Evolutionary conservation across 2,113 vertebrate genomes (phyloP).

Genomic region (Mesembrinibis cayennensis): DNA sequence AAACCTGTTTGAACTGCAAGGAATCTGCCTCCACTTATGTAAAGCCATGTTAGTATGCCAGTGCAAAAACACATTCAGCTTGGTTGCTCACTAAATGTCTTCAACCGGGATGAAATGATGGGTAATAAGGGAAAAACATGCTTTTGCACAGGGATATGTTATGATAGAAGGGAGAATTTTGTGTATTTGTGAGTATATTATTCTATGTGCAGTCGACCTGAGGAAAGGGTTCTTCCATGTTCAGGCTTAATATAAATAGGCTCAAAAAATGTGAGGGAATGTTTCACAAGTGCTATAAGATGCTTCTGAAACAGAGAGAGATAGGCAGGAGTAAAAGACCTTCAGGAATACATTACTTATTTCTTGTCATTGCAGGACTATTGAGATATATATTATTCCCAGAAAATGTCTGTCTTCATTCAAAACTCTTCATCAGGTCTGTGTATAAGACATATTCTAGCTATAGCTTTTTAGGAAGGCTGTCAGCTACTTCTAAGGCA

Average conservation of each 20-base stretch:
- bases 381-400: neutral
- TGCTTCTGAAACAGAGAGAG: neutral
- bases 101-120: conserved; percentile 19
- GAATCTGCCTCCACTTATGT: conserved; percentile 10
- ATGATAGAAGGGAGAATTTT: neutral
- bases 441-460: too few relatives aligned
- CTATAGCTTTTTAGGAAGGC: neutral
- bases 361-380: neutral
- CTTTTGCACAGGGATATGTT: neutral
- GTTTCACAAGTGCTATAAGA: neutral
- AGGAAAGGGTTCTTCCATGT: neutral
- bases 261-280: neutral
- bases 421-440: neutral
- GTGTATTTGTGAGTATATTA: neutral
- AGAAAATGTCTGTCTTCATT: neutral
- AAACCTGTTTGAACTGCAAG: conserved; percentile 30
- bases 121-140: neutral
- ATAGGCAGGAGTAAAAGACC: neutral
- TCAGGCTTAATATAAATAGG: neutral
- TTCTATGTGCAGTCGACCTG: rapidly evolving
- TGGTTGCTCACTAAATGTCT: neutral
- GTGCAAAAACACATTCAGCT: neutral
- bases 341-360: neutral
- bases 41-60: neutral
- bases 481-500: neutral